Evolutionary conservation across 1,140 invertebrate species (phyloP), one percentile per base, ranked within the genome.

Genomic region (Lepidurus arcticus): DNA sequence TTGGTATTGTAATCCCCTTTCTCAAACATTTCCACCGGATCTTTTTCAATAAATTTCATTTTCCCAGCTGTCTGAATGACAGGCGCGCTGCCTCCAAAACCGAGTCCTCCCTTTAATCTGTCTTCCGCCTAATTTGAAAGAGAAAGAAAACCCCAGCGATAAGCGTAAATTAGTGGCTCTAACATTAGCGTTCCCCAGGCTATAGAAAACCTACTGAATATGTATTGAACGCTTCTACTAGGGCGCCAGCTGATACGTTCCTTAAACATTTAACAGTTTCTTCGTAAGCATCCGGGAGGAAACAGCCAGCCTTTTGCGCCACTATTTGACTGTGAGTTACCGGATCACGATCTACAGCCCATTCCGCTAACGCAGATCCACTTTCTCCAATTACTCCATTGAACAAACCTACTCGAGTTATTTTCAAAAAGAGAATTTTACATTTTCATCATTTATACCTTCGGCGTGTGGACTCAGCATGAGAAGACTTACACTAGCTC

Each of bases 401-500:
- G 79, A 85, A 83, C 21, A 84, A 44, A 73, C 76, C 81, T 81
- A 34, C 21, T 77, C 1, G 21, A 73, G 26, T 26, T 44, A 76
- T 42, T 47, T 26, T 75, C 6, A 73, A 42, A 42, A 10, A 42
- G 9, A 79, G 21, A 24, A 42, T 75, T 45, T n/a, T 73, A 42
- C 8, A 9, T 75, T 79, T n/a, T 24, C 73, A 45, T 75, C 44
- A 76, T 74, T 10, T 65, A 53, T 74, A 16, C 26, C 45, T 26
- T 34, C 3, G 1, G 74, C 43, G 13, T 44, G 75, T 34, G 75
- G 78, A 42, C 13, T 43, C 1, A 79, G 26, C 42, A 79, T 26
- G 7, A 47, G 47, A 24, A 76, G 74, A 42, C 43, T 43, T 5
- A 79, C 86, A 78, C 87, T 87, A 16, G 87, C 87, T 1, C 87